A percentile compares a stretch with the other conserved stretches of the same genome.
Evolutionary conservation across 2,888 invertebrate genomes (phyloP).

Genomic region (Melieria picta): DNA sequence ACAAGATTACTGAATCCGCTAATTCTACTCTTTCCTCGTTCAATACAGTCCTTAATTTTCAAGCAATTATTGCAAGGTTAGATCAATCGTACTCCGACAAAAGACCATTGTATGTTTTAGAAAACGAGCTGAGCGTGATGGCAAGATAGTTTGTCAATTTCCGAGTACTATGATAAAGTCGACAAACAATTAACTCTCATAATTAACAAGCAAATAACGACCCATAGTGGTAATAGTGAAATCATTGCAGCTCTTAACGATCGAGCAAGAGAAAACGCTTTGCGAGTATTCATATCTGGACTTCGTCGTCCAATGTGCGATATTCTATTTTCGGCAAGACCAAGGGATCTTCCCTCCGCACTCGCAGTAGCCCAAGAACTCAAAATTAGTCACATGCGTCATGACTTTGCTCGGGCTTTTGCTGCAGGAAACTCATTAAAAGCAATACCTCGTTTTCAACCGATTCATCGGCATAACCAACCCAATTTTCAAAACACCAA

Average conservation of each 20-base stretch:
- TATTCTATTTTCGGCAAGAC: constrained; percentile 5
- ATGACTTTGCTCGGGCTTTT: constrained; percentile 21
- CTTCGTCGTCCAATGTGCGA: constrained; percentile 23
- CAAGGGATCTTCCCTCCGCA: constrained; percentile 7
- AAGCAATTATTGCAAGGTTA: constrained; percentile 30
- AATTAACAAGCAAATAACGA: constrained; percentile 22
- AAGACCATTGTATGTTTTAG: constrained; percentile 24
- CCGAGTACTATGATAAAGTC: constrained; percentile 8
- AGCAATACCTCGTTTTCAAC: constrained; percentile 6
- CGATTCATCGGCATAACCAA: constrained; percentile 7
- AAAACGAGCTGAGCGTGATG: constrained; percentile 18
- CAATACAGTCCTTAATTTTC: constrained; percentile 31
- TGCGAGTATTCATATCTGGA: constrained; percentile 15
- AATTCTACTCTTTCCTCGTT: constrained; percentile 33
- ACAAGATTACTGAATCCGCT: constrained; percentile 31
- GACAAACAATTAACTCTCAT: constrained; percentile 19
- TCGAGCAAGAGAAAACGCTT: constrained; percentile 17
- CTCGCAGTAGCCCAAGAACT: constrained; percentile 17
- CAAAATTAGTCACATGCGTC: constrained; percentile 14
- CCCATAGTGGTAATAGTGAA: constrained; percentile 12
- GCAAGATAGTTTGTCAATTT: constrained; percentile 12
- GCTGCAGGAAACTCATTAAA: constrained; percentile 15
- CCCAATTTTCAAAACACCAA: constrained; percentile 5
- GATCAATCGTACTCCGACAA: constrained; percentile 32
- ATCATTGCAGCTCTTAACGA: constrained; percentile 13